A percentile compares a stretch with the other conserved stretches of the same genome.
Evolutionary conservation across 2,888 invertebrate species (phyloP).

Genomic region (Caenorhabditis sp.): DNA sequence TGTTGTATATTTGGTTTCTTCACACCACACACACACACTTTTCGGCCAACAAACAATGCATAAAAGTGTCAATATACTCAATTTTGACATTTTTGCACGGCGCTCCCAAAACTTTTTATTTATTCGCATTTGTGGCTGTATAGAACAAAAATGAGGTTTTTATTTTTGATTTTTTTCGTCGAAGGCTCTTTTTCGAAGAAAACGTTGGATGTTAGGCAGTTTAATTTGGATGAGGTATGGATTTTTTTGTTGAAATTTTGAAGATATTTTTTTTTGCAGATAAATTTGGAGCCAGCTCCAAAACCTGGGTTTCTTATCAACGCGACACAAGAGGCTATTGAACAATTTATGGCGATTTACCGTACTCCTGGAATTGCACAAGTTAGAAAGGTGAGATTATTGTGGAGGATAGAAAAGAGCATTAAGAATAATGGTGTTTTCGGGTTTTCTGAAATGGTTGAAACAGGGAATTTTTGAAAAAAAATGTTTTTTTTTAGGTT

Average conservation of each 20-base stretch:
- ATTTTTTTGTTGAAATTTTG: slow-evolving; percentile 13
- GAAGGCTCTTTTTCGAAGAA: not conserved
- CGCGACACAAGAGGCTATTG: slow-evolving; percentile 51
- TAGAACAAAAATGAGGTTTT: not conserved
- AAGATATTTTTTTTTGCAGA: slow-evolving; percentile 5
- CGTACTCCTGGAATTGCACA: slow-evolving; percentile 48
- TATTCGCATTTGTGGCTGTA: not conserved
- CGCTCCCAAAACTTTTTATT: not conserved
- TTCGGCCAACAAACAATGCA: too few relatives aligned
- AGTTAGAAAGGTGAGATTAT: slow-evolving; percentile 35
- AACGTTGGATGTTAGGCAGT: slow-evolving; percentile 18
- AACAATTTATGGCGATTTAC: slow-evolving; percentile 58
- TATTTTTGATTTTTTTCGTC: not conserved
- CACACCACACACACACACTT: not conserved
- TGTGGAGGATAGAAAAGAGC: not conserved
- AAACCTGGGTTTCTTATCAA: slow-evolving; percentile 54
- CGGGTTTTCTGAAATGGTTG: too few relatives aligned
- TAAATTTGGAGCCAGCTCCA: slow-evolving; percentile 47
- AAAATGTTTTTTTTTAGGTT: too few relatives aligned
- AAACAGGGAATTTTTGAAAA: too few relatives aligned
- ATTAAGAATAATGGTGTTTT: too few relatives aligned
- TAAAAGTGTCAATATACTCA: not conserved
- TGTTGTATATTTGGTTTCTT: not conserved
- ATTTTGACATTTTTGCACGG: not conserved
- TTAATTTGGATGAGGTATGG: slow-evolving; percentile 40